Evolutionary conservation across 2,113 vertebrate species (phyloP).

Genomic region (Tichodroma muraria): DNA sequence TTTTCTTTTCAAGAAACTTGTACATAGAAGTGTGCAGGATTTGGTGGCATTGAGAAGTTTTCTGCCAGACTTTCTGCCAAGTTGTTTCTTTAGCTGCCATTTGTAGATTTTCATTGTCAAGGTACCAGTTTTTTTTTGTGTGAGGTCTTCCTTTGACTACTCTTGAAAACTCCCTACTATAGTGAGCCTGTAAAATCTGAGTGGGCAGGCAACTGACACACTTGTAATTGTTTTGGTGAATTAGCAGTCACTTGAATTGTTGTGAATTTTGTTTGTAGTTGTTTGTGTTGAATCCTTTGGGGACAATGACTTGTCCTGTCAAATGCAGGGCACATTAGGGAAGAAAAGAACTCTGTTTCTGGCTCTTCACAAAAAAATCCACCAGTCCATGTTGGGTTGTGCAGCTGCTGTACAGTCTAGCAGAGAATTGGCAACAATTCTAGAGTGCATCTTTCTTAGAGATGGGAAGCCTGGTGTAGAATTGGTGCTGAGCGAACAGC

Average conservation of each 20-base stretch:
- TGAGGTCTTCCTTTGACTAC: background rate
- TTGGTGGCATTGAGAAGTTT: background rate
- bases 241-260: background rate
- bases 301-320: background rate
- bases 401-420: background rate
- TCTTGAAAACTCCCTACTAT: background rate
- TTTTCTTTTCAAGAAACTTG: background rate
- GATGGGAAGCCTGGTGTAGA: background rate
- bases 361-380: background rate
- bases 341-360: background rate
- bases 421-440: background rate
- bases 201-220: background rate
- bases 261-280: background rate
- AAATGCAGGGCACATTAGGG: background rate
- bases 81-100: background rate
- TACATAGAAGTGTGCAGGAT: background rate
- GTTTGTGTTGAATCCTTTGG: background rate
- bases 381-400: background rate
- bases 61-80: background rate
- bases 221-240: background rate
- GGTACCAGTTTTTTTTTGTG: background rate
- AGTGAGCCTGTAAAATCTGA: background rate
- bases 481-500: background rate
- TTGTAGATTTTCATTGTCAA: background rate
- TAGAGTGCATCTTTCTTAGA: background rate